Evolutionary conservation across 2,888 invertebrate genomes (phyloP).

Genomic region (Hirtodrosophila duncani): DNA sequence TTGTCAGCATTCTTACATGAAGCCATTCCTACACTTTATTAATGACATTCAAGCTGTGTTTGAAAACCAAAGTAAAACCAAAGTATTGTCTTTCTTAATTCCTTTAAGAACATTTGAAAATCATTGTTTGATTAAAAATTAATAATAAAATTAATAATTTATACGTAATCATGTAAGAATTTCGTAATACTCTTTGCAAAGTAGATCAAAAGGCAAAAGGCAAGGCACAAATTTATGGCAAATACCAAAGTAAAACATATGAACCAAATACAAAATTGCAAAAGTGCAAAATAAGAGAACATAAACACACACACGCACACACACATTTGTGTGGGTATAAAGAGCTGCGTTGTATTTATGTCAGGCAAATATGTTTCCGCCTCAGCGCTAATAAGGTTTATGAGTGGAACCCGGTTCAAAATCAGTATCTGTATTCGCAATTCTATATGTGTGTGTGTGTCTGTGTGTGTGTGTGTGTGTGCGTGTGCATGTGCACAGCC

Average conservation of each 20-base stretch:
- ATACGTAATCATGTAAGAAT: conserved; percentile 2
- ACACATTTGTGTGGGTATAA: conserved; percentile 34
- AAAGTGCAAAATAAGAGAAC: conserved; percentile 60
- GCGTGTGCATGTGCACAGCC: conserved; percentile 20
- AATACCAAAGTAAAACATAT: conserved; percentile 49
- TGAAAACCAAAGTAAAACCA: neutral
- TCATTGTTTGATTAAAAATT: too few relatives aligned
- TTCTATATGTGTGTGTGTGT: conserved; percentile 6
- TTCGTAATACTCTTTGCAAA: conserved; percentile 1
- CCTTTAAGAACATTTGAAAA: too few relatives aligned
- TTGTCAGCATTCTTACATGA: too few relatives aligned
- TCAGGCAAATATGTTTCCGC: conserved; percentile 70
- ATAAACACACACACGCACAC: conserved; percentile 3
- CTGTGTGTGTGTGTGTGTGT: conserved; percentile 1
- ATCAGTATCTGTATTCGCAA: conserved; percentile 7
- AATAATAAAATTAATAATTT: too few relatives aligned
- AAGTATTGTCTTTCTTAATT: conserved; percentile 5
- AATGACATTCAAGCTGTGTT: too few relatives aligned
- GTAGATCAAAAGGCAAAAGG: conserved; percentile 23
- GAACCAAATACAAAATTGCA: conserved; percentile 50
- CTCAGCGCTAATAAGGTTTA: conserved; percentile 68
- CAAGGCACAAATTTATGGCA: conserved; percentile 32
- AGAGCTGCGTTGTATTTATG: conserved; percentile 63
- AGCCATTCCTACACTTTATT: too few relatives aligned
- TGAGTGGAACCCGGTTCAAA: conserved; percentile 47